Evolutionary conservation across 2,888 invertebrate species (phyloP).

Genomic region (Elegia similella): DNA sequence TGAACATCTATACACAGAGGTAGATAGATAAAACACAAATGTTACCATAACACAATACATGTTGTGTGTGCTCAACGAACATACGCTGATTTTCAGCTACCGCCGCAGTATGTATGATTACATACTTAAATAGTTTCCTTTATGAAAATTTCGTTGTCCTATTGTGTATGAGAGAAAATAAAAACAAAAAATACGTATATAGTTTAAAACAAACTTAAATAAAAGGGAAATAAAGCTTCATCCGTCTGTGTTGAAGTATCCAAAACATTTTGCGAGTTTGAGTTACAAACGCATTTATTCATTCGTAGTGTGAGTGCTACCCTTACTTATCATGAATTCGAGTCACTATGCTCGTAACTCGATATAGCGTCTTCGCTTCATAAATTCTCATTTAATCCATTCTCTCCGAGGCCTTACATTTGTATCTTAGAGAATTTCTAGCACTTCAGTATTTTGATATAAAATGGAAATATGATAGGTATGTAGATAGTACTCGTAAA

Average conservation of each 20-base stretch:
- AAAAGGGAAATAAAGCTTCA: background rate
- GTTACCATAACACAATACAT: too few species aligned
- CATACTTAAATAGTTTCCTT: too few species aligned
- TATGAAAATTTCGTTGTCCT: too few species aligned
- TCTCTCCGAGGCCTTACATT: background rate
- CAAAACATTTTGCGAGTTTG: background rate
- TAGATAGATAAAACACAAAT: too few species aligned
- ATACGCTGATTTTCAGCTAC: too few species aligned
- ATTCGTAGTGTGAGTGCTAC: background rate
- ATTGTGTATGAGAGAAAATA: too few species aligned
- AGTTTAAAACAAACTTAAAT: too few species aligned
- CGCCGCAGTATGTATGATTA: too few species aligned
- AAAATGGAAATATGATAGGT: background rate
- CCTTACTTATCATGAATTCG: background rate
- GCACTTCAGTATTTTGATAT: background rate
- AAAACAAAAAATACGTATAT: too few species aligned
- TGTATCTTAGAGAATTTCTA: background rate
- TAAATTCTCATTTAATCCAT: slow-evolving; percentile 14
- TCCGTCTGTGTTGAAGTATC: background rate
- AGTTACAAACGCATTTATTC: background rate
- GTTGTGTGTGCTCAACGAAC: too few species aligned
- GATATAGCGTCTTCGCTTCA: background rate
- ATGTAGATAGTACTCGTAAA: background rate
- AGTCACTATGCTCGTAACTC: background rate
- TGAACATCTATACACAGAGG: slow-evolving; percentile 76